A percentile compares a stretch with the other conserved stretches of the same genome.
phyloP scores from a whole-genome alignment of 2,113 vertebrate genomes.

The Passer domesticus region DNA sequence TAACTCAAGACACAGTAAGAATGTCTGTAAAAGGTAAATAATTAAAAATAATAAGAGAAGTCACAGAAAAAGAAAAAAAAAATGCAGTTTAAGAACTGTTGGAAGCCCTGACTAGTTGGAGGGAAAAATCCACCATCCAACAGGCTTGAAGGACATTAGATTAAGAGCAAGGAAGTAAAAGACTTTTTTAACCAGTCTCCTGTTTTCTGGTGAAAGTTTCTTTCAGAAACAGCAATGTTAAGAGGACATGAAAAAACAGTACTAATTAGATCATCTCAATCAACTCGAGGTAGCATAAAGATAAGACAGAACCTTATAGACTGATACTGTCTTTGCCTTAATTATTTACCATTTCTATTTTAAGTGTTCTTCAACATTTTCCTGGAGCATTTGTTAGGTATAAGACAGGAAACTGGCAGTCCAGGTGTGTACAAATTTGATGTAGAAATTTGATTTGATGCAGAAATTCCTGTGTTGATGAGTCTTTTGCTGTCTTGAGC shows the following conservation, averaged over 20 bases:
- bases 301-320: neutral
- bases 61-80: neutral
- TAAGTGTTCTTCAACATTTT: neutral
- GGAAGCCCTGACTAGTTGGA: neutral
- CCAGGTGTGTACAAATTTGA: neutral
- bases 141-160: neutral
- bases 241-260: neutral
- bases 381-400: neutral
- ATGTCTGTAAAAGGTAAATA: neutral
- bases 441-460: neutral
- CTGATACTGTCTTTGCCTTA: rapidly evolving
- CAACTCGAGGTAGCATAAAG: neutral
- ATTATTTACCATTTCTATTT: neutral
- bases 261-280: neutral
- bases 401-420: neutral
- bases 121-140: neutral
- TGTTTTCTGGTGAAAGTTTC: neutral
- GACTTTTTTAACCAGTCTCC: neutral
- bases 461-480: neutral
- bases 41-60: neutral
- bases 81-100: neutral
- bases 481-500: neutral
- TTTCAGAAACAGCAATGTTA: neutral
- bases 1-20: neutral
- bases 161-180: neutral